A percentile compares a stretch with the other conserved stretches of the same genome.
phyloP scores from a whole-genome alignment of 2,113 vertebrate genomes.

The Planiliza haematocheilus region DNA sequence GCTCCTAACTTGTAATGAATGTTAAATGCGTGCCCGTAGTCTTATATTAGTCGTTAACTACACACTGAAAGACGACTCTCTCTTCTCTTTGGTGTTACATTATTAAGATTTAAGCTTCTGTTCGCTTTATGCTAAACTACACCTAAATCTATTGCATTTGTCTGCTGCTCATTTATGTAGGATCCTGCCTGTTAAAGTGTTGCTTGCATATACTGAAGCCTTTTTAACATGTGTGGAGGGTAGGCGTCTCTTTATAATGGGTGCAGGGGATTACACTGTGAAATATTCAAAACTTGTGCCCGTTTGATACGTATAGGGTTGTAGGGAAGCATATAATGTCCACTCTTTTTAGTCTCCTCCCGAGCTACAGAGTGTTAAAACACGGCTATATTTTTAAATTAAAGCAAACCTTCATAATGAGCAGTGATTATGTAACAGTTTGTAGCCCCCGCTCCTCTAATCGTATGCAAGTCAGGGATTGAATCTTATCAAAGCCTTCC shows the following conservation, averaged over 20 bases:
- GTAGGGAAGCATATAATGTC: too few relatives aligned
- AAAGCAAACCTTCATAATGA: slow-evolving; percentile 12
- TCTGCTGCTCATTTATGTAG: background rate
- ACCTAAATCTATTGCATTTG: background rate
- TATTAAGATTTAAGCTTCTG: too few relatives aligned
- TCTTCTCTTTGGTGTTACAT: too few relatives aligned
- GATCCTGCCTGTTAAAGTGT: background rate
- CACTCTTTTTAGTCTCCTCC: too few relatives aligned
- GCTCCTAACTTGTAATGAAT: too few relatives aligned
- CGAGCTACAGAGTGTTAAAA: background rate
- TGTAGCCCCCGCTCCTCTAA: background rate
- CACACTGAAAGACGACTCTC: background rate
- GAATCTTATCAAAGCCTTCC: slow-evolving; percentile 13
- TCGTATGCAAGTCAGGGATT: slow-evolving; percentile 16
- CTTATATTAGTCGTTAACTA: background rate
- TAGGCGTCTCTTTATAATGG: slow-evolving; percentile 12
- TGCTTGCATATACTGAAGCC: background rate
- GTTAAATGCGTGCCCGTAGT: too few relatives aligned
- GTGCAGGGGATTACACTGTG: slow-evolving; percentile 17
- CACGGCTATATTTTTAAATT: slow-evolving; percentile 9
- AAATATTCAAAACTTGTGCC: slow-evolving; percentile 9
- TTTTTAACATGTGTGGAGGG: background rate
- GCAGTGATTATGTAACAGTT: slow-evolving; percentile 14
- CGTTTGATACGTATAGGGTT: background rate
- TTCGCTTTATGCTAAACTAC: too few relatives aligned